A percentile compares a stretch with the other conserved stretches of the same genome.
These are phyloP conservation scores for Lasiommata megera DNA, from an alignment of 2,888 invertebrate genomes.

Conservation along the genomic window DNA sequence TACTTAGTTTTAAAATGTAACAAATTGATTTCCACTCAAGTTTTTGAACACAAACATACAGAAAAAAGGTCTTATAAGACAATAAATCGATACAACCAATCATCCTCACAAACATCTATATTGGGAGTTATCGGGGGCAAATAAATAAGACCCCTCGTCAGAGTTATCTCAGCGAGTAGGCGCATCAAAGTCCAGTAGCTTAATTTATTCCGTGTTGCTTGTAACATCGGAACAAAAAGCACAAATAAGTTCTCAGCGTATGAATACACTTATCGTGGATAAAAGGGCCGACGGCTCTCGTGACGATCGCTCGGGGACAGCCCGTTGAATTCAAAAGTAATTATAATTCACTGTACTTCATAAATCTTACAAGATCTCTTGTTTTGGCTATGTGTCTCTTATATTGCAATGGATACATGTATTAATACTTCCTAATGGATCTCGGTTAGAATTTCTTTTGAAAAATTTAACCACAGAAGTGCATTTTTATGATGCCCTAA, in stretches of 20 bases:
- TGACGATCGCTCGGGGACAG: slow-evolving; percentile 16
- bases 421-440: background rate
- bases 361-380: slow-evolving; percentile 16
- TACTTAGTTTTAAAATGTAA: background rate
- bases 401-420: background rate
- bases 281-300: slow-evolving; percentile 37
- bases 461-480: no score
- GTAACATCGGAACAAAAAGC: slow-evolving; percentile 46
- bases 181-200: slow-evolving; percentile 73
- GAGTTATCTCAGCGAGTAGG: slow-evolving; percentile 31
- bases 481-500: no score
- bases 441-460: background rate
- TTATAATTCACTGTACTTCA: slow-evolving; percentile 21
- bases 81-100: slow-evolving; percentile 7
- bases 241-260: slow-evolving; percentile 42
- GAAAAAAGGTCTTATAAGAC: slow-evolving; percentile 10
- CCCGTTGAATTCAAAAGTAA: slow-evolving; percentile 17
- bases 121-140: slow-evolving; percentile 26
- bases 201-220: slow-evolving; percentile 72
- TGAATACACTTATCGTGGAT: slow-evolving; percentile 52
- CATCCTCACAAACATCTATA: slow-evolving; percentile 21
- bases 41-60: background rate
- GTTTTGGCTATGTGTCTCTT: background rate
- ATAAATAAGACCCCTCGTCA: slow-evolving; percentile 31
- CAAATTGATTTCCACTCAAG: background rate